These are phyloP conservation scores for Sinodicranocentrus sp. DNA, from an alignment of 2,888 invertebrate species.

Conservation along the genomic window DNA sequence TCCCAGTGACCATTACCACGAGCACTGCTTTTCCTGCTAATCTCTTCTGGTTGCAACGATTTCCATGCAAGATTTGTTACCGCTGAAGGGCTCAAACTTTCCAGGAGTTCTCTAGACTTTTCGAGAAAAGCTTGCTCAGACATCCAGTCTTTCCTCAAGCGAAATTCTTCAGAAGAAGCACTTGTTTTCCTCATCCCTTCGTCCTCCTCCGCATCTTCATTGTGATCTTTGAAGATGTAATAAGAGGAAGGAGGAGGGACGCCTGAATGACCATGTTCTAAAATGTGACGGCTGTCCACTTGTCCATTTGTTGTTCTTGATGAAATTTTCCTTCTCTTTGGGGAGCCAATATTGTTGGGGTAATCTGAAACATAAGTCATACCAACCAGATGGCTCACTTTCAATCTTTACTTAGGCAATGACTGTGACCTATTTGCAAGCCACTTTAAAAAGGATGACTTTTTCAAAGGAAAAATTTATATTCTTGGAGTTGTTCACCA, in stretches of 20 bases:
- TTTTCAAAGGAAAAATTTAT: conserved; percentile 3
- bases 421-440: conserved; percentile 24
- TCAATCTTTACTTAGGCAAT: not conserved
- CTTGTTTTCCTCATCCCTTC: conserved; percentile 34
- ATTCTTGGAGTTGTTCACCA: conserved; percentile 35
- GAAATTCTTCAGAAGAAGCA: conserved; percentile 17
- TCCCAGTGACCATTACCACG: conserved; percentile 42
- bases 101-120: conserved; percentile 6
- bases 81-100: conserved; percentile 53
- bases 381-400: conserved; percentile 48
- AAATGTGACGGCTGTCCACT: conserved; percentile 61
- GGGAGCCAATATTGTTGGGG: conserved; percentile 31
- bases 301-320: conserved; percentile 48
- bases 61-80: conserved; percentile 62
- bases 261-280: conserved; percentile 40
- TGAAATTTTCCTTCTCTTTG: conserved; percentile 51
- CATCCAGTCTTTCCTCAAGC: conserved; percentile 62
- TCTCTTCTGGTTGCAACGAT: conserved; percentile 46
- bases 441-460: conserved; percentile 12
- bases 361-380: conserved; percentile 53
- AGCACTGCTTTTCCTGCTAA: conserved; percentile 23
- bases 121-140: conserved; percentile 46
- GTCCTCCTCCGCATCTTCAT: conserved; percentile 27
- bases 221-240: conserved; percentile 32
- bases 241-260: conserved; percentile 23